A percentile compares a stretch with the other conserved stretches of the same genome.
phyloP scores from a whole-genome alignment of 2,797 vertebrate genomes.

The Girardinus metallicus region DNA sequence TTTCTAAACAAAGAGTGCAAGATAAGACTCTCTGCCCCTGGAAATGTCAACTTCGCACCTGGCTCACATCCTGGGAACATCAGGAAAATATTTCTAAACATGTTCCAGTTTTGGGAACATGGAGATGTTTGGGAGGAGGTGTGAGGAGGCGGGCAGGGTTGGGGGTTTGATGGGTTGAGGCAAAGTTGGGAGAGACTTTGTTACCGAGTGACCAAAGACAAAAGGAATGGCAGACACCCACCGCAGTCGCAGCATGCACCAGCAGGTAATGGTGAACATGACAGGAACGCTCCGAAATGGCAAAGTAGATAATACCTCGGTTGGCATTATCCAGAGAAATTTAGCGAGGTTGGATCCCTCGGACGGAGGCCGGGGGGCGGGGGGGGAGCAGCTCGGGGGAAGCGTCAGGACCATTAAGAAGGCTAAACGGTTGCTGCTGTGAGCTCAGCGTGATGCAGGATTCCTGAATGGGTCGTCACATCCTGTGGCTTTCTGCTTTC shows the following conservation, averaged over 20 bases:
- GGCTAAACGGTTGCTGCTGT: not conserved
- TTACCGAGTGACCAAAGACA: not conserved
- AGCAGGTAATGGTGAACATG: not conserved
- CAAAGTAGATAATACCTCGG: not conserved
- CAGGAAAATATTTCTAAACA: not conserved
- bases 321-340: not conserved
- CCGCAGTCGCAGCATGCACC: not conserved
- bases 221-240: not conserved
- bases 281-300: not conserved
- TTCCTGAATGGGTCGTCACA: not conserved
- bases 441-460: conserved; percentile 1
- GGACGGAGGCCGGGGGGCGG: not conserved
- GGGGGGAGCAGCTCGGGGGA: not conserved
- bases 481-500: not conserved
- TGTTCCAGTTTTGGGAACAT: not conserved
- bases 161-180: not conserved
- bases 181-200: not conserved
- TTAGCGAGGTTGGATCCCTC: not conserved
- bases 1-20: not conserved
- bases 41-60: not conserved
- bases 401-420: not conserved
- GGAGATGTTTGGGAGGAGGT: too few relatives aligned
- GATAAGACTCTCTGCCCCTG: not conserved
- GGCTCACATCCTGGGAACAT: not conserved
- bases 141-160: too few relatives aligned